Percentiles rank a stretch among this genome's conserved stretches.
Conservation (phyloP, 2,113 vertebrate species). For the Microcebus griseorufus region DNA sequence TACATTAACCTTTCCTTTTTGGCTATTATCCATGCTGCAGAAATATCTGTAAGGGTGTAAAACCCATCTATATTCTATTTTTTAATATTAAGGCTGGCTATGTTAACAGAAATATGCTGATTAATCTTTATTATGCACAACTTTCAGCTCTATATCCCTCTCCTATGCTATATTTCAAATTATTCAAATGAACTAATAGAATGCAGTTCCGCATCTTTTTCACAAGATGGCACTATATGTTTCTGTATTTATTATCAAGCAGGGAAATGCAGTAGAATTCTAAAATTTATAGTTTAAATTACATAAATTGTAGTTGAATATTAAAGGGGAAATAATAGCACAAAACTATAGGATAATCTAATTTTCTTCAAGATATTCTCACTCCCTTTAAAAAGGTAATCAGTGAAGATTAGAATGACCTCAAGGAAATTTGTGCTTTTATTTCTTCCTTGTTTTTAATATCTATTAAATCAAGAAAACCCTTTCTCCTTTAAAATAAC, state of each 20-base stretch:
- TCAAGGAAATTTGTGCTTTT: conserved; percentile 48
- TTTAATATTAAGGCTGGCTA: conserved; percentile 28
- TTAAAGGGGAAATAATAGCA: conserved; percentile 77
- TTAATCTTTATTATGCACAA: conserved; percentile 26
- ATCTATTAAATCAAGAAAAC: conserved; percentile 52
- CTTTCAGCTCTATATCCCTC: not conserved
- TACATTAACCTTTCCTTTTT: not conserved
- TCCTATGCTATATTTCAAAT: not conserved
- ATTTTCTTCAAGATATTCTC: conserved; percentile 74
- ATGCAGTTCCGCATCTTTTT: conserved; percentile 62
- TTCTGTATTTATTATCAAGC: conserved; percentile 72
- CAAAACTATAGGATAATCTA: conserved; percentile 75
- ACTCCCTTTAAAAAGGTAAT: conserved; percentile 69
- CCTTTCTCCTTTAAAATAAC: conserved; percentile 14
- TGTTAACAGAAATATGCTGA: conserved; percentile 6
- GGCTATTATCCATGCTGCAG: not conserved
- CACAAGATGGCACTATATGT: conserved; percentile 84
- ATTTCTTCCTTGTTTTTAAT: conserved; percentile 60
- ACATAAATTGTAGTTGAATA: conserved; percentile 71
- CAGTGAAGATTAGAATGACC: conserved; percentile 64
- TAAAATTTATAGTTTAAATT: conserved; percentile 74
- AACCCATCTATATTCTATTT: not conserved
- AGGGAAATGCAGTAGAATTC: conserved; percentile 67
- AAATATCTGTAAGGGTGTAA: not conserved
- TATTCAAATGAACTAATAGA: not conserved